These are phyloP conservation scores for Dinoponera quadriceps DNA, from an alignment of 1,140 invertebrate species.

Conservation along the genomic window DNA sequence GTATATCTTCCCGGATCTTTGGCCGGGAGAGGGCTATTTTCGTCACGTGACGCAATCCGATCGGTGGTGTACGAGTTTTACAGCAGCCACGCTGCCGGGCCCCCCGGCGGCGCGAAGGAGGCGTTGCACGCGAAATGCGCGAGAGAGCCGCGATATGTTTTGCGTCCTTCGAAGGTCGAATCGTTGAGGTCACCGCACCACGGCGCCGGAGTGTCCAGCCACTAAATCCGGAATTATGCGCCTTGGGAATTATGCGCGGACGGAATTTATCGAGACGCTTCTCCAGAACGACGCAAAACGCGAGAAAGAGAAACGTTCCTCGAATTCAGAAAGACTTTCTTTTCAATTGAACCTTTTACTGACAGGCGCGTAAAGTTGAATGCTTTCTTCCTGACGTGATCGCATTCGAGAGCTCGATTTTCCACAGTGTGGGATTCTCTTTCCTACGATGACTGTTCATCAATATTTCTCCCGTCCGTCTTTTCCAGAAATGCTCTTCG, in stretches of 20 bases:
- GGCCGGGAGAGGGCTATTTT: constrained; percentile 68
- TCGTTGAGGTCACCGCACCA: constrained; percentile 68
- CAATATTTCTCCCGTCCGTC: not conserved
- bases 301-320: too few relatives aligned
- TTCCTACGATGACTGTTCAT: not conserved
- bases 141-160: constrained; percentile 56
- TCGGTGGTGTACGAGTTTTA: constrained; percentile 63
- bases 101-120: not conserved
- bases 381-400: too few relatives aligned
- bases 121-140: constrained; percentile 54
- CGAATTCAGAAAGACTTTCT: too few relatives aligned
- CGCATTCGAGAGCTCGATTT: too few relatives aligned
- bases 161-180: constrained; percentile 78
- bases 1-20: constrained; percentile 7
- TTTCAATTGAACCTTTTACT: too few relatives aligned
- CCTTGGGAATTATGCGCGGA: constrained; percentile 30
- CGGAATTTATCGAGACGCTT: constrained; percentile 30
- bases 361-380: too few relatives aligned
- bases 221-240: constrained; percentile 68
- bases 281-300: not conserved
- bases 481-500: constrained; percentile 80
- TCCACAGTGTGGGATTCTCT: too few relatives aligned
- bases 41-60: constrained; percentile 72
- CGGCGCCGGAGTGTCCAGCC: constrained; percentile 62
- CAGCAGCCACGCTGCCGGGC: constrained; percentile 59